Evolutionary conservation across 2,888 invertebrate genomes (phyloP), one percentile per base, ranked within the genome.

Genomic region (Dexiosoma caninum): DNA sequence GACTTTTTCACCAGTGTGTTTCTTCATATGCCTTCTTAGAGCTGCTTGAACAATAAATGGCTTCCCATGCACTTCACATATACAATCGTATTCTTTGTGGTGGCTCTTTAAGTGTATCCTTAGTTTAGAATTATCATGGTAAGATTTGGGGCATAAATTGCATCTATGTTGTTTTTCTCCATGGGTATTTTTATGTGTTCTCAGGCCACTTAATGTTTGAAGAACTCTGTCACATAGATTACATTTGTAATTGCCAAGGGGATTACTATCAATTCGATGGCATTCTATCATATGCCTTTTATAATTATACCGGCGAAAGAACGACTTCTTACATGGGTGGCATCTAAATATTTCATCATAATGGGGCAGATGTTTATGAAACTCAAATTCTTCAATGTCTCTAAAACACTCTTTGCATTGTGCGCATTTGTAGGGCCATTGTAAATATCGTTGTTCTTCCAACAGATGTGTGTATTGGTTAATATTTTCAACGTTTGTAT

Each of bases 41-140:
- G 3, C 5, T 5, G 16, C 9, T 4, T 32, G 21, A 12, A 14
- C 1, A 16, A 57, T 2, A 57, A 70, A 77, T 2, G 9, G 46
- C 32, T 49, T 70, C 6, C 70, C 62, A 32, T 69, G 70, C 9
- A 77, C 9, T 70, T 77, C 76, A 57, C 76, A 77, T n/a, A 64
- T 21, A 40, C 6, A 69, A 40, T 55, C 46, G 7, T 14, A 37
- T 12, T 77, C 21, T 2, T 70, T 35, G 1, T 27, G 35, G 44
- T 77, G 77, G 0, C 10, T 21, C 16, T 70, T 55, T 30, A 70
- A 16, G 8, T 77, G 77, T 0, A 10, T 0, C 0, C 2, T 49
- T 27, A 77, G 30, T 40, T 3, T 8, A 0, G 23, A 3, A 0
- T 57, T 64, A 1, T 5, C n/a, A 32, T 16, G 32, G 21, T 23